A percentile compares a stretch with the other conserved stretches of the same genome.
phyloP scores from a whole-genome alignment of 2,888 invertebrate genomes.

The Melitaea athalia region DNA sequence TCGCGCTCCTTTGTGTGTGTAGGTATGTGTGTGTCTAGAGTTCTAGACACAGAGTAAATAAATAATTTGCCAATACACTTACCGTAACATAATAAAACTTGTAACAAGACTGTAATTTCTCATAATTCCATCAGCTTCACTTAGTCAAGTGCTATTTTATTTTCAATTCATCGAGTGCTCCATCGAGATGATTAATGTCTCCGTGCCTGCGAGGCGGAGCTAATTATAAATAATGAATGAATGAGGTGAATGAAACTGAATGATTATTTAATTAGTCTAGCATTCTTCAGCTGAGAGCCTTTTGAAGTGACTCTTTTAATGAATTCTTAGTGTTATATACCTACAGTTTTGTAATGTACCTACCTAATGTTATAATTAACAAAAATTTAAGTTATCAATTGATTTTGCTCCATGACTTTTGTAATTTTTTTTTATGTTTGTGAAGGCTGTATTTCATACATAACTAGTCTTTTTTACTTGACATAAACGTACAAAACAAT shows the following conservation, averaged over 20 bases:
- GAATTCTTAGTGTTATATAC: not conserved
- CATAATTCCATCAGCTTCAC: not conserved
- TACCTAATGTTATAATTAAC: no score
- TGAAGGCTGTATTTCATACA: no score
- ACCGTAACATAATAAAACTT: no score
- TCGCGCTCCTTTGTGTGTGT: no score
- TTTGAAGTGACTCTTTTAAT: not conserved
- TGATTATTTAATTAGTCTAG: conserved; percentile 41
- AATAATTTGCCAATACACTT: no score
- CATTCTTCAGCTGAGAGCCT: conserved; percentile 2
- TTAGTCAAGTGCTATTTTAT: conserved; percentile 4
- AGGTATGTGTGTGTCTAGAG: no score
- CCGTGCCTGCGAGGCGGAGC: conserved; percentile 51
- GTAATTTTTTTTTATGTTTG: no score
- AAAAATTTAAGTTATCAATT: no score
- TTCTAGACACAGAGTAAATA: no score
- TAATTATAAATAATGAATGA: conserved; percentile 75
- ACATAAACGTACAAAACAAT: no score
- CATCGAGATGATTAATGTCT: conserved; percentile 61
- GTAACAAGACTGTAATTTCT: not conserved
- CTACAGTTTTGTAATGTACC: not conserved
- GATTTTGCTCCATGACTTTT: no score
- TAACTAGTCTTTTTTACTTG: no score
- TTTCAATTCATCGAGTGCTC: not conserved
- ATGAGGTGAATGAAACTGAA: conserved; percentile 47